Conservation (phyloP, 2,888 invertebrate species). For the Hoplodrina blanda region DNA sequence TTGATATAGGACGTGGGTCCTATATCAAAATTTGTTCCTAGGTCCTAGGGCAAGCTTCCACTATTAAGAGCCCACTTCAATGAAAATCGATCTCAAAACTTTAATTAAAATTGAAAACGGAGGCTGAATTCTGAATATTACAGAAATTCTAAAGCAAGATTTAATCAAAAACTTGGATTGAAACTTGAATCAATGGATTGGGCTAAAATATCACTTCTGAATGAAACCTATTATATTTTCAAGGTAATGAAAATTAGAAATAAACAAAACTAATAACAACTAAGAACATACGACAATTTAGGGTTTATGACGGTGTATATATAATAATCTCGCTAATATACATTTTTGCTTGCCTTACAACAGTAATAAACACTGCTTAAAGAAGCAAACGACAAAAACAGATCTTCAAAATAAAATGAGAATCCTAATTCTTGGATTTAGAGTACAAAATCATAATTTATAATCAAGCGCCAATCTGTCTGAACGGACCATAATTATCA, state of each 20-base stretch:
- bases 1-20: too few relatives aligned
- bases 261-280: neutral
- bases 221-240: constrained; percentile 4
- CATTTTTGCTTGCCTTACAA: too few relatives aligned
- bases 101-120: constrained; percentile 25
- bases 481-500: constrained; percentile 10
- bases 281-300: neutral
- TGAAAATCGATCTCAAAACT: constrained; percentile 16
- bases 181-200: constrained; percentile 15
- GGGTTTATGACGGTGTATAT: too few relatives aligned
- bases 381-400: too few relatives aligned
- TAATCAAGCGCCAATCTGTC: constrained; percentile 22
- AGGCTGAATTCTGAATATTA: constrained; percentile 6
- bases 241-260: neutral
- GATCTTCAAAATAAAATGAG: too few relatives aligned
- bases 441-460: neutral
- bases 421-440: neutral
- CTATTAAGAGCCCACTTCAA: neutral
- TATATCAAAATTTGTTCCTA: too few relatives aligned
- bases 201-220: neutral
- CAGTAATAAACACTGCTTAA: neutral
- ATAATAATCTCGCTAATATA: too few relatives aligned
- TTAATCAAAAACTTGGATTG: constrained; percentile 33
- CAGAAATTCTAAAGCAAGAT: constrained; percentile 9
- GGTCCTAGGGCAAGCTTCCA: too few relatives aligned